Base-by-base conservation (phyloP, 2,113 vertebrate species). In the Oncorhynchus mykiss region DNA sequence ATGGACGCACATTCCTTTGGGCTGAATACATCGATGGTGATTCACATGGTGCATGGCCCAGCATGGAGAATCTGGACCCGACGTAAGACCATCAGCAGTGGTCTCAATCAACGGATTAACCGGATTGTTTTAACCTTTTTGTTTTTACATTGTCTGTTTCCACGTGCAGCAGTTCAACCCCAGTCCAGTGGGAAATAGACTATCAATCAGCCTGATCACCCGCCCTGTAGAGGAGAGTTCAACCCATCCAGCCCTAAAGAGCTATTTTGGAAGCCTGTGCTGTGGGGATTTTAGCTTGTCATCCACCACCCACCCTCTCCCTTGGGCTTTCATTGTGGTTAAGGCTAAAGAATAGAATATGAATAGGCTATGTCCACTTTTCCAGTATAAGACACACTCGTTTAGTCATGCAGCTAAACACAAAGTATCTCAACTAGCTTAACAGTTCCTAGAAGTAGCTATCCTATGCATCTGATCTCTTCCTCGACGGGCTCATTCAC, bases 1-100 rank as follows among this genome's bases (percentile, higher is more conserved):
- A 73, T 76, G 70, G 80, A 73, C 4, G 65, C 72, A 80, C 80
- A 84, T 88, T 86, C 76, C 81, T 84, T 71, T 78, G 12, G 34
- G 69, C 76, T 88, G 82, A 86, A 76, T 73, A 48, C 84, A 85
- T 78, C 60, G 27, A 54, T 54, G 14, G 51, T 18, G 45, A 78
- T 85, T 82, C 83, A 82, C 79, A 82, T 75, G 77, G 82, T 64
- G 75, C 54, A 75, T 22, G 39, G 29, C 11, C 25, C 71, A 70
- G 45, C 57, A 29, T 22, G 65, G 69, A 8, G 12, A 29, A 5
- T 1, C 51, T 27, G 45, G 45, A 18, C 78, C 49, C 75, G 75
- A 82, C 54, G 70, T 78, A 54, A 82, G 72, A 75, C 62, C 65
- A 67, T 79, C 80, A 74, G 81, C 45, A 16, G 66, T 66, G 57